Base-by-base conservation (phyloP, 2,888 invertebrate genomes). In the Ophion obscuratus region DNA sequence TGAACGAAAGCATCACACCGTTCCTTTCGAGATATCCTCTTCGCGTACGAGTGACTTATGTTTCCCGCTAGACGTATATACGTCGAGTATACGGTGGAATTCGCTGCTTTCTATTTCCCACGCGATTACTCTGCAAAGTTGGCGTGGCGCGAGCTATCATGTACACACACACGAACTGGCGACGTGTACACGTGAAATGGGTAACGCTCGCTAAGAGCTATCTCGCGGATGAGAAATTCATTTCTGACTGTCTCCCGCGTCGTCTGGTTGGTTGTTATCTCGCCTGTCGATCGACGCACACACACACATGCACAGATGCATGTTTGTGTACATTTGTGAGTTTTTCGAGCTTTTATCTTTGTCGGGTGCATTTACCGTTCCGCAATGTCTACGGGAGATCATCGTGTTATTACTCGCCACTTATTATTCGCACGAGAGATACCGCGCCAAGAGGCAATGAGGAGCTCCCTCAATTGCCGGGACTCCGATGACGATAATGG, bases 101-200 rank as follows among this genome's bases (percentile, higher is more conserved):
- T 74, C 88, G 66, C 83, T 90, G 90, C 90, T 91, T 91, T 92
- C 91, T 91, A 91, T 92, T 81, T 92, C 92, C 91, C 92, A 92
- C 92, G 91, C 86, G 86, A 91, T 89, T 90, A 83, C 81, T 80
- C 59, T 7, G 81, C 77, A 27, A 77, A 77, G 83, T 86, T 66
- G 40, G 80, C 74, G 88, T 84, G 81, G 79, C 83, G 76, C 74
- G 81, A 83, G 79, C 66, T 74, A 61, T 74, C 77, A 59, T 74
- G 83, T 31, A 31, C 20, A 24, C 17, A 44, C 24, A 44, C n/a
- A 10, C 36, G 9, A 14, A 27, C n/a, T 2, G 20, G 27, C 20
- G 1, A 27, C 40, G 70, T 62, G 66, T 81, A 14, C 59, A 67
- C 75, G 67, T 14, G 59, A 57, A 73, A 73, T 83, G 82, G 74